Evolutionary conservation across 2,797 vertebrate genomes (phyloP).

Genomic region (Borostomias antarcticus): DNA sequence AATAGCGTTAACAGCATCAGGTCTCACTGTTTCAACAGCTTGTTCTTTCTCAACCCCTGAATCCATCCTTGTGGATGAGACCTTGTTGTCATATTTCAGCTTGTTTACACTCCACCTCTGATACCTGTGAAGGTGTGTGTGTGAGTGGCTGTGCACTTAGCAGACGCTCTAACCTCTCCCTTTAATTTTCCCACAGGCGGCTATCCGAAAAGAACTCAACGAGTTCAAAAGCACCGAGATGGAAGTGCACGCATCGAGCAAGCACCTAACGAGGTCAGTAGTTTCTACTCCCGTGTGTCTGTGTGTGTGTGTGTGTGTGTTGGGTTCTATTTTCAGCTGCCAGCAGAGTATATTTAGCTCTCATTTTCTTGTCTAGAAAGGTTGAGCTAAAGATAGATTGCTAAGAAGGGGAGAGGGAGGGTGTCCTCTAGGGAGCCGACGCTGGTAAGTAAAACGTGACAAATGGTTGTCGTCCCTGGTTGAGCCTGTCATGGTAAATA

Average conservation of each 20-base stretch:
- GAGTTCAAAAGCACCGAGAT: conserved; percentile 99
- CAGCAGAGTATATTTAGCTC: conserved; percentile 64
- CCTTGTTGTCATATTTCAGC: not conserved
- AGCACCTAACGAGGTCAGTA: conserved; percentile 96
- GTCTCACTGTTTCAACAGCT: conserved; percentile 25
- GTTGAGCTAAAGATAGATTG: conserved; percentile 68
- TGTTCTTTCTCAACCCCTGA: conserved; percentile 28
- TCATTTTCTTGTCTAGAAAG: conserved; percentile 29
- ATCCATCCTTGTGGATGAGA: not conserved
- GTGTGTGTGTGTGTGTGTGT: conserved; percentile 2
- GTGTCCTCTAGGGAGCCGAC: conserved; percentile 41
- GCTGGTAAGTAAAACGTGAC: conserved; percentile 31
- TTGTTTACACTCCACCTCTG: too few relatives aligned
- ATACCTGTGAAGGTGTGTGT: not conserved
- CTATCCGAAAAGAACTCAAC: conserved; percentile 98
- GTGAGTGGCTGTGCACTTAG: not conserved
- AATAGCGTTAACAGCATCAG: conserved; percentile 2
- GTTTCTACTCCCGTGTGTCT: conserved; percentile 8
- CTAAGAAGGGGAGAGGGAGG: conserved; percentile 14
- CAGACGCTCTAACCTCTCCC: conserved; percentile 41
- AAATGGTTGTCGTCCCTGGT: conserved; percentile 48
- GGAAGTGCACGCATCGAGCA: conserved; percentile 98
- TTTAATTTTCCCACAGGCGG: conserved; percentile 79
- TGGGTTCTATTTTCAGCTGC: conserved; percentile 56
- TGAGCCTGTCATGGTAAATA: conserved; percentile 42